A percentile compares a stretch with the other conserved stretches of the same genome.
Conservation (phyloP, 2,888 invertebrate species). For the Eupithecia insigniata region DNA sequence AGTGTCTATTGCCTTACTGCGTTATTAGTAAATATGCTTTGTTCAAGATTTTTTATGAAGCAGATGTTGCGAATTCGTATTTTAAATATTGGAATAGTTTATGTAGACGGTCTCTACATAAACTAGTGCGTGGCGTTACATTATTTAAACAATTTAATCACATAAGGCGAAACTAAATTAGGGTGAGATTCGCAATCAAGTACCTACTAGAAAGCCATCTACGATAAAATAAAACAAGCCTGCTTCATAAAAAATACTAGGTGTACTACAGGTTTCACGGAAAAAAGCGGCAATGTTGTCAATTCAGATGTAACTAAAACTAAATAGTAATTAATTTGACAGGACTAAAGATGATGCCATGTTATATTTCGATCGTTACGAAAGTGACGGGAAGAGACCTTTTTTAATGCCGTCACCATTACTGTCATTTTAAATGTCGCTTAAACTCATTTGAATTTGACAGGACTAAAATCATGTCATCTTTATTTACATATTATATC, state of each 20-base stretch:
- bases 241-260: background rate
- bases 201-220: background rate
- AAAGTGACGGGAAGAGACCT: too few species aligned
- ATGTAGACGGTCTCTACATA: too few species aligned
- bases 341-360: too few species aligned
- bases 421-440: too few species aligned
- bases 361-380: too few species aligned
- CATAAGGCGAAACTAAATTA: background rate
- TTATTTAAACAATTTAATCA: background rate
- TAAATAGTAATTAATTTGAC: too few species aligned
- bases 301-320: too few species aligned
- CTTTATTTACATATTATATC: too few species aligned
- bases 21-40: background rate
- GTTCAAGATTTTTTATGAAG: background rate
- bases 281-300: too few species aligned
- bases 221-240: background rate
- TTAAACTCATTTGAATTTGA: too few species aligned
- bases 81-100: background rate
- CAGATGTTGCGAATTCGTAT: background rate
- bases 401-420: too few species aligned
- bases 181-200: background rate
- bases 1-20: constrained; percentile 18
- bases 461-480: too few species aligned
- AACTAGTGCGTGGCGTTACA: background rate
- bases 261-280: background rate